Conservation (phyloP, 2,797 vertebrate genomes). For the Fundulus diaphanus region DNA sequence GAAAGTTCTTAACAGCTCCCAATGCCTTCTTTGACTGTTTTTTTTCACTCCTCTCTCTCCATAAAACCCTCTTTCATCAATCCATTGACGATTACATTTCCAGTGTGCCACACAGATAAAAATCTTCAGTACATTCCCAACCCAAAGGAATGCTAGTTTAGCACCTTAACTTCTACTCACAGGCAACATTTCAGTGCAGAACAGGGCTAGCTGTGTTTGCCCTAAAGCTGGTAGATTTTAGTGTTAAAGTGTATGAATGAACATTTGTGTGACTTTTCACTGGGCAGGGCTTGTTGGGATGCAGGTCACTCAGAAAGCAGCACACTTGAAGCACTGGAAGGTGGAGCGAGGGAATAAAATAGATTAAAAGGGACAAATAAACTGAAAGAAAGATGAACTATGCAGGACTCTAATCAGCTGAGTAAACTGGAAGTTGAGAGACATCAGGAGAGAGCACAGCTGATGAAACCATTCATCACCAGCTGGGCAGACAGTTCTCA, state of each 20-base stretch:
- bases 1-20: constrained; percentile 69
- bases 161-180: constrained; percentile 55
- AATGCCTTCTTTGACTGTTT: constrained; percentile 55
- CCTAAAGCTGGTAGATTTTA: constrained; percentile 47
- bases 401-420: constrained; percentile 45
- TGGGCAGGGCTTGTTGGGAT: constrained; percentile 45
- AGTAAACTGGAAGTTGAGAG: constrained; percentile 66
- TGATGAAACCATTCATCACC: constrained; percentile 73
- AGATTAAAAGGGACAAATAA: constrained; percentile 28
- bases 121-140: constrained; percentile 42
- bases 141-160: constrained; percentile 36
- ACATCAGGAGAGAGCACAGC: constrained; percentile 53
- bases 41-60: constrained; percentile 30
- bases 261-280: constrained; percentile 63
- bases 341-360: constrained; percentile 20
- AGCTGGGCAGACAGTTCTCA: constrained; percentile 32
- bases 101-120: constrained; percentile 47
- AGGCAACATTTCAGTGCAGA: constrained; percentile 69
- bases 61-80: constrained; percentile 76
- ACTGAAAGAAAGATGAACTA: constrained; percentile 25
- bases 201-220: constrained; percentile 69
- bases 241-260: constrained; percentile 69
- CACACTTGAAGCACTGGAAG: neutral
- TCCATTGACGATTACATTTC: constrained; percentile 47
- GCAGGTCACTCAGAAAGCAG: constrained; percentile 17